Base-by-base conservation (phyloP, 2,797 vertebrate genomes). In the Sylvia borin region DNA sequence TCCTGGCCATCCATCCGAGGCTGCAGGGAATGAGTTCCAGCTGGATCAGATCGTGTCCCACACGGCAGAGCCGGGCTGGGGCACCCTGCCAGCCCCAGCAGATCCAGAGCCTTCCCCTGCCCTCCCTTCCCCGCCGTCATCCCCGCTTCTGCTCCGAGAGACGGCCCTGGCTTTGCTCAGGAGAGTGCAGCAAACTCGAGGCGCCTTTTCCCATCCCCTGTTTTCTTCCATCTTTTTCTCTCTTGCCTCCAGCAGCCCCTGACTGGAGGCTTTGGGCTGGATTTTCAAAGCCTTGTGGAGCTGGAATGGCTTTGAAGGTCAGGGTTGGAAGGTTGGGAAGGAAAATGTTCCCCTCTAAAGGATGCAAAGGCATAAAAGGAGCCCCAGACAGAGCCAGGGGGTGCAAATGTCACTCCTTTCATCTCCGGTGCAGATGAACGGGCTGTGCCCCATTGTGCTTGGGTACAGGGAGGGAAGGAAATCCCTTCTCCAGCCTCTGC, bases 381-480 rank as follows among this genome's bases (percentile, higher is more conserved):
- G 10, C 21, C 55, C 53, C 40, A 16, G 3, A 34, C 29, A 75
- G 61, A 26, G 5, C 12, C 36, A 13, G 8, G 18, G 18, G n/a
- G 18, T n/a, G 58, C 24, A 45, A 38, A 18, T 24, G 57, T 64
- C 40, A 3, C n/a, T 70, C 5, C 55, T 82, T 51, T 40, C 6
- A 17, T 31, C 43, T 42, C 24, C 25, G 3, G 5, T 19, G 55
- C 64, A 58, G 78, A 36, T 47, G 60, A 68, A 76, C 50, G 9
- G n/a, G 13, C 70, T 32, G 31, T 36, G 57, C 42, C 51, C 34
- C 22, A 5, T 21, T 1, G 0, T 14, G n/a, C 43, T 29, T 11
- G 50, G 58, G 50, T 26, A 18, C 38, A 17, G 40, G 15, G 13
- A 2, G 27, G 29, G 38, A 53, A 47, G 24, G 13, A 38, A 75